Evolutionary conservation across 2,797 vertebrate genomes (phyloP), one percentile per base, ranked within the genome.

Genomic region (Urocyon cinereoargenteus): DNA sequence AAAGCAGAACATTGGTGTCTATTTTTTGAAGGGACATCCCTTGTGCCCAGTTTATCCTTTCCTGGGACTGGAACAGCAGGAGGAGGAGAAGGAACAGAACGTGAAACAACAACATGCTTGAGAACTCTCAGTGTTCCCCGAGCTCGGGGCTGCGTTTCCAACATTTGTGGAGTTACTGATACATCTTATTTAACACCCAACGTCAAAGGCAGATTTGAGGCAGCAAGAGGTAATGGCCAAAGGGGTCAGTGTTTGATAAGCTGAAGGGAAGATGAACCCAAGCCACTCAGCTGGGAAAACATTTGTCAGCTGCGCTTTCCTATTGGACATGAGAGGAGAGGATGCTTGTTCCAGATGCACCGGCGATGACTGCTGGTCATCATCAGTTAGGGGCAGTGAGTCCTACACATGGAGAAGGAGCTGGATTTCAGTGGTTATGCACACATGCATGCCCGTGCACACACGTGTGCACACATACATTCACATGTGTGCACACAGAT

Each of bases 221-320:
- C 81, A 97, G 78, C 53, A 15, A 75, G 89, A 83, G 8, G 77
- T 61, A 62, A 4, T 72, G 97, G 82, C 98, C 98, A 94, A 95
- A 98, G 98, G 93, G 96, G 97, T 97, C 98, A 97, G 96, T 91
- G 83, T 98, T 98, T 88, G 96, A 97, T 97, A 53, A 98, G 86
- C 3, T 86, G 91, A 96, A 87, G 70, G 36, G 4, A 34, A 62
- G 1, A 16, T 34, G 34, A 40, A n/a, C 26, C 19, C 36, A 36
- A 26, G 72, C 12, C 14, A 1, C 86, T 53, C 8, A 0, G 26
- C 26, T 2, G 7, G 19, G 24, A 81, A 75, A 86, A 31, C 36
- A 3, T 51, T 57, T 86, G 40, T 7, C 55, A 26, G 49, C 78
- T n/a, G 83, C 92, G 51, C 68, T 53, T 94, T 85, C 70, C 73